A percentile compares a stretch with the other conserved stretches of the same genome.
Conservation (phyloP, 2,113 vertebrate species). For the Craseonycteris thonglongyai region DNA sequence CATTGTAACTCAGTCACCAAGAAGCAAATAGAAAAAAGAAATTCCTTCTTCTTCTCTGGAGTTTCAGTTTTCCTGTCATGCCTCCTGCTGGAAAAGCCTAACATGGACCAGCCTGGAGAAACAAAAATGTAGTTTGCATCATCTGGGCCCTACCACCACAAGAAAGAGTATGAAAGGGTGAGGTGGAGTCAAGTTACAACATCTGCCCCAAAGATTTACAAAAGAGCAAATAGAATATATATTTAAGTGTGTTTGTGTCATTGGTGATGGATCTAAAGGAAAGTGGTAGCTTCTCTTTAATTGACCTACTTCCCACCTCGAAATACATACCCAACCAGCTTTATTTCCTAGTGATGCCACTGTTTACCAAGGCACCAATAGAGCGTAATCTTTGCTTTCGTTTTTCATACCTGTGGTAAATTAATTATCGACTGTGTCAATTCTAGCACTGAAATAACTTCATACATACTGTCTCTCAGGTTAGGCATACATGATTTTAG, state of each 20-base stretch:
- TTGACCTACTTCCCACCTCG: neutral
- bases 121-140: neutral
- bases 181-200: neutral
- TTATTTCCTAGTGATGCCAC: neutral
- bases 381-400: neutral
- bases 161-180: neutral
- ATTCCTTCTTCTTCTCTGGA: neutral
- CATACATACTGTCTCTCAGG: neutral
- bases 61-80: neutral
- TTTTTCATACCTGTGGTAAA: neutral
- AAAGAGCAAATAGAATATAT: neutral
- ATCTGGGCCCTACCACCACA: neutral
- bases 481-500: neutral
- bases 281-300: neutral
- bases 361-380: neutral
- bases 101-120: neutral
- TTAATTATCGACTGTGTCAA: neutral
- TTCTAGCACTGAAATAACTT: neutral
- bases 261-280: neutral
- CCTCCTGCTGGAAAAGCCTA: neutral
- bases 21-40: neutral
- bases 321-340: neutral
- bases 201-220: neutral
- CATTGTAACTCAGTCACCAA: neutral
- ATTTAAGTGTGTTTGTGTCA: neutral